Base-by-base conservation (phyloP, 53 echinoderm and acorn worm genomes). In the Luidia sarsii region DNA sequence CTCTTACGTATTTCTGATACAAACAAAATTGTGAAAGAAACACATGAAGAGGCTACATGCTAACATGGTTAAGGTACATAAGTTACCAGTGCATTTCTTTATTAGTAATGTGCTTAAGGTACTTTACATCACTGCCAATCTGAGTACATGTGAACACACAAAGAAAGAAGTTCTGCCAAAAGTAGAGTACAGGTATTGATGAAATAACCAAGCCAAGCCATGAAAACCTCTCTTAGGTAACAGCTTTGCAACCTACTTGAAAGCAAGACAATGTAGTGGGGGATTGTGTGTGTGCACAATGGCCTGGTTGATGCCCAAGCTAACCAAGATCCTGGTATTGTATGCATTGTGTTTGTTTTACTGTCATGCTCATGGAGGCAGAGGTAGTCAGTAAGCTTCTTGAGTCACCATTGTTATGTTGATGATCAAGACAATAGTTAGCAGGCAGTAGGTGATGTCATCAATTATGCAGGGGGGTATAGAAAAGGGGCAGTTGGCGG, bases 401-500 rank as follows among this genome's bases (percentile, higher is more conserved):
- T 53, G 19, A 53, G 33, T 24, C 45, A 22, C 48, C 48, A 31
- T 77, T 77, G 77, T 77, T 77, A 77, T 77, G 61, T 45, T 77
- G 77, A 77, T 77, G 77, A 60, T 61, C 61, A 60, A 77, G 77
- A 77, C 61, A 77, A 77, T 43, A n/a, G 60, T 77, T 16, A 45
- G 22, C n/a, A n/a, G 61, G 31, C 61, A 60, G 77, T 46, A 7
- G 61, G 60, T 77, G 77, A 77, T 77, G 77, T 61, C 77, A 60
- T 72, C 60, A 61, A 77, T 77, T 77, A 77, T 77, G 77, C 77
- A 77, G 11, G 2, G 54, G 72, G 72, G 50, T 72, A 48, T 77
- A 77, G 77, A 77, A 77, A 77, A 77, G 48, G 77, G 30, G 38
- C 48, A 60, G 77, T 77, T 77, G 60, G 77, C 48, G 60, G 77